Percentiles rank a stretch among this genome's conserved stretches.
Evolutionary conservation across 2,888 invertebrate species (phyloP).

Genomic region (Ichneumoninae sp.): DNA sequence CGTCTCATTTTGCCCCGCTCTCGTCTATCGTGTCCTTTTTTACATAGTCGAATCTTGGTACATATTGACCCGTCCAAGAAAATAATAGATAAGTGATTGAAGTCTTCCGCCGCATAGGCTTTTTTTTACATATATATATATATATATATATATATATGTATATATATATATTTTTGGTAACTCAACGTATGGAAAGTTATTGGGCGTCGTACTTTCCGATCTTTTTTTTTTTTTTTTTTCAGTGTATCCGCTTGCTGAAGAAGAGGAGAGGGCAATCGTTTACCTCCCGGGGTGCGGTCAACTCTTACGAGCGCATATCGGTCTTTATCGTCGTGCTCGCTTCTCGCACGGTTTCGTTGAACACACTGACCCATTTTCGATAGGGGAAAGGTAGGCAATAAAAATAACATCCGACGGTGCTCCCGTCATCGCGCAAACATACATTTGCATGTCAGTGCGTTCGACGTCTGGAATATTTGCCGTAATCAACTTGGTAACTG

Average conservation of each 20-base stretch:
- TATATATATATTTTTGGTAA: neutral
- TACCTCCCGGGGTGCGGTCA: slow-evolving; percentile 61
- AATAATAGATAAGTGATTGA: slow-evolving; percentile 57
- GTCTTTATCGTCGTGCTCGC: slow-evolving; percentile 45
- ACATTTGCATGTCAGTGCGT: neutral
- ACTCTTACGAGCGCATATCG: slow-evolving; percentile 49
- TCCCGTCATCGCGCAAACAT: neutral
- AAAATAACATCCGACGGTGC: slow-evolving; percentile 23
- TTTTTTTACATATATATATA: neutral
- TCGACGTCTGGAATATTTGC: neutral
- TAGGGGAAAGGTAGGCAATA: slow-evolving; percentile 1
- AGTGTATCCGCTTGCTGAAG: slow-evolving; percentile 19
- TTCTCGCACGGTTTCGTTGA: slow-evolving; percentile 28
- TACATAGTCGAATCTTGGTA: slow-evolving; percentile 30
- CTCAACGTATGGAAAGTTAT: neutral
- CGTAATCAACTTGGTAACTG: neutral
- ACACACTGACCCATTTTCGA: slow-evolving; percentile 57
- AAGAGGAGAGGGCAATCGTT: slow-evolving; percentile 46
- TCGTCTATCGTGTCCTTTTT: neutral
- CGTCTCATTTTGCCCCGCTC: no score
- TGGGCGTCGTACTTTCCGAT: slow-evolving; percentile 16
- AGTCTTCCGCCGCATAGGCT: slow-evolving; percentile 19
- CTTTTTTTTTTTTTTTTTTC: neutral
- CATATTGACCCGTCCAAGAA: slow-evolving; percentile 51
- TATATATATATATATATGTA: no score